A percentile compares a stretch with the other conserved stretches of the same genome.
phyloP scores from a whole-genome alignment of 2,113 vertebrate genomes.

The Uria lomvia region DNA sequence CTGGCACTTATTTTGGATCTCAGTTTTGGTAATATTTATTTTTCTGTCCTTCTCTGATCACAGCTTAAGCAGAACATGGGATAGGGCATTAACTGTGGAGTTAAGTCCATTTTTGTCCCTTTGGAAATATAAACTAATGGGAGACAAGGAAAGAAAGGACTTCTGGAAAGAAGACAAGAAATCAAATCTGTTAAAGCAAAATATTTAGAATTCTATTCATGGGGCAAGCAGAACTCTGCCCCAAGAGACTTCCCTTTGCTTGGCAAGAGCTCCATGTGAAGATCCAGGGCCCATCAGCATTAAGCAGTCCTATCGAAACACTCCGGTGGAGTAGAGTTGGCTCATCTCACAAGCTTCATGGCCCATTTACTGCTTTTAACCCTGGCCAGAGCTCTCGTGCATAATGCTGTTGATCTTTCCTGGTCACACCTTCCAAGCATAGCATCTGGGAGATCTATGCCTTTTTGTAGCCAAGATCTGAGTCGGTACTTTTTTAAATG shows the following conservation, averaged over 20 bases:
- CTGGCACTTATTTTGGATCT: background rate
- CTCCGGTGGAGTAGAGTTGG: too few species aligned
- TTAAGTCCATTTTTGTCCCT: background rate
- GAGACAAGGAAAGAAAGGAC: background rate
- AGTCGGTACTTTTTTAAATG: background rate
- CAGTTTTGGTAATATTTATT: background rate
- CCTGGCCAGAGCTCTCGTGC: background rate
- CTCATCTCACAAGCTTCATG: background rate
- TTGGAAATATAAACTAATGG: background rate
- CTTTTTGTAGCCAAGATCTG: background rate
- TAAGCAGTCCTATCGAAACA: background rate
- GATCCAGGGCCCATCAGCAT: background rate
- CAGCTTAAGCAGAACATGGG: background rate
- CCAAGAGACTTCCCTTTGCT: too few species aligned
- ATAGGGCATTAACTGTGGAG: background rate
- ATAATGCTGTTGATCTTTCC: background rate
- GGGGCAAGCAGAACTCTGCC: background rate
- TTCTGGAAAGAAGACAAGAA: background rate
- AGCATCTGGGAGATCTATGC: background rate
- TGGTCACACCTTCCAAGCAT: background rate
- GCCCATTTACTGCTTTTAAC: background rate
- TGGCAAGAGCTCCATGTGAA: background rate
- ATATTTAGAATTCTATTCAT: background rate
- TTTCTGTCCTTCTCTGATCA: background rate
- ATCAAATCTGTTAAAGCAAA: background rate